A percentile compares a stretch with the other conserved stretches of the same genome.
phyloP scores from a whole-genome alignment of 2,797 vertebrate genomes.

The Ceryle rudis region DNA sequence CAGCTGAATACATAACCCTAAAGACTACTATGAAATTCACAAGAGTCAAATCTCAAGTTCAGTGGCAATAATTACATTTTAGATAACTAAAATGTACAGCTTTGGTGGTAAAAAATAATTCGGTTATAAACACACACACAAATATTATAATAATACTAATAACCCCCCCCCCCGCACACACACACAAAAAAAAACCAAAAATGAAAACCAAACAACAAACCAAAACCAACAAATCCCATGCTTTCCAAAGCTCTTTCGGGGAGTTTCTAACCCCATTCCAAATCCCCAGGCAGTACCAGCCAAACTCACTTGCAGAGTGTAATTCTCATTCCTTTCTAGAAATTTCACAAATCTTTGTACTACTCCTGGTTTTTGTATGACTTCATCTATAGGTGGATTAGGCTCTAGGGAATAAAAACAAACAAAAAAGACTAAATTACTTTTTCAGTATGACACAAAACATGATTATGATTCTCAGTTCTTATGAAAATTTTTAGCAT shows the following conservation, averaged over 20 bases:
- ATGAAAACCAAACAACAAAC: too few relatives aligned
- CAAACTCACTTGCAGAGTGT: slow-evolving; percentile 90
- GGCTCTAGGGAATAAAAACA: slow-evolving; percentile 82
- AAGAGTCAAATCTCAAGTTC: not conserved
- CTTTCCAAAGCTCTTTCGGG: not conserved
- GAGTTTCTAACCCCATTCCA: not conserved
- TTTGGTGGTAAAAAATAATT: not conserved
- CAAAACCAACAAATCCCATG: too few relatives aligned
- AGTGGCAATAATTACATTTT: not conserved
- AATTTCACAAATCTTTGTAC: slow-evolving; percentile 93
- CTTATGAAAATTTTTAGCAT: not conserved
- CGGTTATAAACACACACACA: not conserved
- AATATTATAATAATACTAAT: too few relatives aligned
- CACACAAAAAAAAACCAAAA: too few relatives aligned
- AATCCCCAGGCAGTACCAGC: not conserved
- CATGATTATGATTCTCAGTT: not conserved
- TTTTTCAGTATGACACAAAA: not conserved
- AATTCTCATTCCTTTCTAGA: slow-evolving; percentile 94
- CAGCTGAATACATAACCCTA: not conserved
- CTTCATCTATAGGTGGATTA: slow-evolving; percentile 94
- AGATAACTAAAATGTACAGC: not conserved
- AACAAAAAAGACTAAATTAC: not conserved
- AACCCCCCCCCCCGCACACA: too few relatives aligned
- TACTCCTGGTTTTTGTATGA: slow-evolving; percentile 89
- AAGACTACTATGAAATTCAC: not conserved